Base-by-base conservation (phyloP, 2,888 invertebrate genomes). In the Tigriopus californicus region DNA sequence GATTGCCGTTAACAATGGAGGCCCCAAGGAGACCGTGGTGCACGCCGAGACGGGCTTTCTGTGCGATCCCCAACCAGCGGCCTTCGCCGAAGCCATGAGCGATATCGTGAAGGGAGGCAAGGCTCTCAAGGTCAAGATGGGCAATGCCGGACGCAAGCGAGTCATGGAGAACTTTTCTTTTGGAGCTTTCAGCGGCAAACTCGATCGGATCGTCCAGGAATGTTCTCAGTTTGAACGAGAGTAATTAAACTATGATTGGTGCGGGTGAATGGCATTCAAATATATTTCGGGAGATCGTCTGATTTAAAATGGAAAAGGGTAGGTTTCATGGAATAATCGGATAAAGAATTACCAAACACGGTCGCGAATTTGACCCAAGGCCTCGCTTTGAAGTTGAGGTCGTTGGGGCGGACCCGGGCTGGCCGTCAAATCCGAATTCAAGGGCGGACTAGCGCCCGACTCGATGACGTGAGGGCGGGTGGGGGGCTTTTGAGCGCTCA, bases 1-100 rank as follows among this genome's bases (percentile, higher is more conserved):
- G 0, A 81, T 99, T 64, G 98, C 98, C 0, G 83, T 88, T 0
- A 85, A 89, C 67, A 88, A 86, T 67, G 98, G 98, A 25, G 98
- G 98, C 0, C 98, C 98, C 0, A 80, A 80, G 1, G 98, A 99
- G 72, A 94, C 98, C 0, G 76, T 98, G 53, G 74, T 80, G 0
- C 76, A 88, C 73, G 80, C 79, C 56, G 76, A 79, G 0, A 90
- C 88, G 0, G 91, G 91, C 1, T 88, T 80, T 66, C 73, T 92
- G 1, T 85, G 86, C 66, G 79, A 83, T 51, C 75, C 83, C 0
- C 76, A 72, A 13, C 76, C 80, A 11, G 75, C 79, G 64, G 76
- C 78, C 58, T 88, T 95, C 75, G 82, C 88, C 0, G 74, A 76
- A 42, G 83, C 83, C 33, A 87, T 94, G 82, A 67, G 73, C 8